Evolutionary conservation across 2,113 vertebrate species (phyloP).

Genomic region (Chionodraco myersi): DNA sequence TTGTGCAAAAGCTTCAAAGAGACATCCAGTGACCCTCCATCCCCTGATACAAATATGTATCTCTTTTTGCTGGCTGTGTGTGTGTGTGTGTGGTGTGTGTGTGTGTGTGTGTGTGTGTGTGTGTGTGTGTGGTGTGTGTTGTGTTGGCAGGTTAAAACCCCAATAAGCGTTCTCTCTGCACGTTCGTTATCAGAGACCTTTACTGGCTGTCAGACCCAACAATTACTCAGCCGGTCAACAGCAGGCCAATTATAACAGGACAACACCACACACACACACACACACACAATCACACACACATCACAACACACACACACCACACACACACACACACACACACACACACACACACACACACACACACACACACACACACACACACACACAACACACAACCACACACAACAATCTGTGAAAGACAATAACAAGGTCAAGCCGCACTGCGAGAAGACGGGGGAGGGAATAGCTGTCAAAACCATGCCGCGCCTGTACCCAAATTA

Average conservation of each 20-base stretch:
- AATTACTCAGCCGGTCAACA: constrained; percentile 60
- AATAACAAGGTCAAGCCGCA: no score
- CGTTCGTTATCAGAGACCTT: constrained; percentile 59
- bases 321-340: background rate
- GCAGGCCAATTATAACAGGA: constrained; percentile 61
- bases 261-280: constrained; percentile 19
- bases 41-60: constrained; percentile 51
- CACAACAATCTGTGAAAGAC: no score
- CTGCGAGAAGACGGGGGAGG: no score
- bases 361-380: constrained; percentile 8
- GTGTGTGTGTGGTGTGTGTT: background rate
- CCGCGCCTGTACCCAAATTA: no score
- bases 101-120: background rate
- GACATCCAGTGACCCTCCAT: constrained; percentile 29
- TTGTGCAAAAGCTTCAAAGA: constrained; percentile 53
- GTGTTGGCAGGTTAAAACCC: constrained; percentile 57
- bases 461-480: no score
- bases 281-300: background rate
- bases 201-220: constrained; percentile 66
- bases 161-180: constrained; percentile 46
- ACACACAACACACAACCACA: no score
- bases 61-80: constrained; percentile 1
- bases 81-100: background rate
- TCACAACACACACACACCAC: constrained; percentile 8
- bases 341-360: constrained; percentile 24